phyloP scores from a whole-genome alignment of 2,113 vertebrate genomes.

The Pituophis catenifer region DNA sequence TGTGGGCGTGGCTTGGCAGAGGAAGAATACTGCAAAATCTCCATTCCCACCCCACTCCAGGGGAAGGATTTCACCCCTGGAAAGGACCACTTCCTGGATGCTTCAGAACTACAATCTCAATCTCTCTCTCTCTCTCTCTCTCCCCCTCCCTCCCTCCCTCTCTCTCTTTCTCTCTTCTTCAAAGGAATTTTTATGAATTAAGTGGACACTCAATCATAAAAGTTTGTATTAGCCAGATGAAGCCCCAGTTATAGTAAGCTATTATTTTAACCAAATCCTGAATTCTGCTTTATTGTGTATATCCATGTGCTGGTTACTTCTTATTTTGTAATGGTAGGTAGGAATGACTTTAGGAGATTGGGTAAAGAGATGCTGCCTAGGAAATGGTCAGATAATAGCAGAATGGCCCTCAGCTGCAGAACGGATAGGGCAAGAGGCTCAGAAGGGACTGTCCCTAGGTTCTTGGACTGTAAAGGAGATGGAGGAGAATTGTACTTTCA shows the following conservation, averaged over 20 bases:
- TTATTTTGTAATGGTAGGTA: not conserved
- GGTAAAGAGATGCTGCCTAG: too few species aligned
- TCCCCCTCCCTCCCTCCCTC: accelerated
- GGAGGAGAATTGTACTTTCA: too few species aligned
- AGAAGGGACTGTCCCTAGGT: too few species aligned
- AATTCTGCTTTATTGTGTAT: not conserved
- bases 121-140: not conserved
- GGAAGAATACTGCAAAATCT: too few species aligned
- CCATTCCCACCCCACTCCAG: too few species aligned
- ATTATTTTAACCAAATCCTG: not conserved
- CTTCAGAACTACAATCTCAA: not conserved
- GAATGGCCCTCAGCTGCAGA: too few species aligned
- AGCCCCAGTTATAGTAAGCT: not conserved
- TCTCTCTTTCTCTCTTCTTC: not conserved
- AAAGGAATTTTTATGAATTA: not conserved
- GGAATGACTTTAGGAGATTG: too few species aligned
- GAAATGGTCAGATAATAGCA: too few species aligned
- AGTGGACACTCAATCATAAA: not conserved
- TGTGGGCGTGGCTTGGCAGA: too few species aligned
- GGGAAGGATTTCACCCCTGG: too few species aligned
- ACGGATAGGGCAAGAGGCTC: too few species aligned
- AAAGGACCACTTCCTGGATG: not conserved
- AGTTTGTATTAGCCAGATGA: not conserved
- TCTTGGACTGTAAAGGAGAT: too few species aligned
- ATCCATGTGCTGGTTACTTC: not conserved